phyloP scores from a whole-genome alignment of 2,113 vertebrate genomes.

The Brienomyrus longianalis region DNA sequence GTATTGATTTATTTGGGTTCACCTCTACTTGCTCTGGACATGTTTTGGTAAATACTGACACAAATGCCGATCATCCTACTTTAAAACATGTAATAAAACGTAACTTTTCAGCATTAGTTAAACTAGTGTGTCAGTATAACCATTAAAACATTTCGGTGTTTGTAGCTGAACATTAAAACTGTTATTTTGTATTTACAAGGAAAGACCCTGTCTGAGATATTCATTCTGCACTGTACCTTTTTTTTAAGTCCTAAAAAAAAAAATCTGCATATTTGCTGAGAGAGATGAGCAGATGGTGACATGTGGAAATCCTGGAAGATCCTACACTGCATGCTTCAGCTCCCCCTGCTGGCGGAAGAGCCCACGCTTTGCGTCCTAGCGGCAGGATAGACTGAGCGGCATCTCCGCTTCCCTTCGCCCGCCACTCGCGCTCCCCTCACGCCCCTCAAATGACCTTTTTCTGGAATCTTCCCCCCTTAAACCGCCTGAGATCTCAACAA shows the following conservation, averaged over 20 bases:
- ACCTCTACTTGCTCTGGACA: neutral
- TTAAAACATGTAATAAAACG: neutral
- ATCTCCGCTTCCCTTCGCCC: neutral
- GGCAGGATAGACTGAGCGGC: neutral
- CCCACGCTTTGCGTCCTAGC: neutral
- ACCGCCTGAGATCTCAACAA: constrained; percentile 8
- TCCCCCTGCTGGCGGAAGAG: neutral
- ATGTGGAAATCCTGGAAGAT: neutral
- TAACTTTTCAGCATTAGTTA: neutral
- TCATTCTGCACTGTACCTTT: neutral
- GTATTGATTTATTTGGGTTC: neutral
- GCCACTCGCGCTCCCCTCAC: neutral
- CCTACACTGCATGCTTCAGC: neutral
- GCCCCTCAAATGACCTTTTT: neutral
- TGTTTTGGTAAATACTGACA: neutral
- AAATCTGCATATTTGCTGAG: neutral
- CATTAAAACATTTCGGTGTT: neutral
- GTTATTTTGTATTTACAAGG: neutral
- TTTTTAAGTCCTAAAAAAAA: neutral
- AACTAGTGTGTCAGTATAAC: neutral
- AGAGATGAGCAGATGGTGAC: constrained; percentile 1
- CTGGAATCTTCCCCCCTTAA: neutral
- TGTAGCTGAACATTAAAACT: neutral
- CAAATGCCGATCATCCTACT: neutral
- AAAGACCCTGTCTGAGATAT: constrained; percentile 10